Evolutionary conservation across 2,113 vertebrate genomes (phyloP), one percentile per base, ranked within the genome.

Genomic region (Sciurus niger): DNA sequence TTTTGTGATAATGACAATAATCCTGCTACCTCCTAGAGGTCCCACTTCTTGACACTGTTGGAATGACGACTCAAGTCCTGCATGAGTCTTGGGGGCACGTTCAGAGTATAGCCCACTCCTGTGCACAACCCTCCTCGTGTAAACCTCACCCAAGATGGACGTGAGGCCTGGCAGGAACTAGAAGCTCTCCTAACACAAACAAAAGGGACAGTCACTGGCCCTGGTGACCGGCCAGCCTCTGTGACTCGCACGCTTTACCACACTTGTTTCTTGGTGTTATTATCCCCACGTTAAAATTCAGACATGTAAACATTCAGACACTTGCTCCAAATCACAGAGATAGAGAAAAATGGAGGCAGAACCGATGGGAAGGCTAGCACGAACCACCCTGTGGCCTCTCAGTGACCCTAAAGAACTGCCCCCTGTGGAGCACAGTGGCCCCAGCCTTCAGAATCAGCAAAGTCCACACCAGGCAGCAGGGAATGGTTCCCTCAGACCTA

Each of bases 351-450:
- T 2, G 25, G 90, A 9, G 18, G 18, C 28, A 48, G 53, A 73
- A 17, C 12, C 7, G 34, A 28, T 22, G 22, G 0, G 0, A 17
- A 84, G 34, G 17, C 67, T 73, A 30, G 89, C 0, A 20, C 32
- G n/a, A 18, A 43, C 0, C n/a, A 14, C 14, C 8, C 53, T 46
- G 24, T 14, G 18, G n/a, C 7, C 2, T 58, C 6, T 63, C 67
- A 0, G 11, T 1, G 46, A 30, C 46, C 37, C n/a, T 14, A 1
- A 16, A 40, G 74, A 83, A 22, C n/a, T 5, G 6, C 1, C 11
- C 4, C 18, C 34, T 28, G 0, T 0, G 1, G 37, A 17, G 12
- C 22, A 11, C 2, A 0, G 0, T 5, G 22, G 68, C 58, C 43
- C 37, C 24, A 12, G 79, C 79, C 60, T 46, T 63, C 24, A 53